Percentiles rank a stretch among this genome's conserved stretches.
Conservation (phyloP, 2,113 vertebrate species). For the Danionella cerebrum region DNA sequence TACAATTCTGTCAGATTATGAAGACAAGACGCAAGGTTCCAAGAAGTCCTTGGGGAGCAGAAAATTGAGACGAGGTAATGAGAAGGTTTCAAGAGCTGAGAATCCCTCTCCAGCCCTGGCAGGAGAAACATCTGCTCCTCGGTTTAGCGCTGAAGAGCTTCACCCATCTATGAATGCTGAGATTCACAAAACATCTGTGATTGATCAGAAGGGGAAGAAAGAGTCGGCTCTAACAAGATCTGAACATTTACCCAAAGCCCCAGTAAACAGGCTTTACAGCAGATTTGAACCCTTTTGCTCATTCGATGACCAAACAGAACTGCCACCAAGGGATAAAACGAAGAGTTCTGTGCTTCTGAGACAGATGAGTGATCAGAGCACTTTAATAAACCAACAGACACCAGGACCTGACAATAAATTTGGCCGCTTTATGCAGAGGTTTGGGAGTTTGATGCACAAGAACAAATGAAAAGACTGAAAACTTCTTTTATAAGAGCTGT, state of each 20-base stretch:
- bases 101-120: conserved; percentile 48
- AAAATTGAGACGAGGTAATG: conserved; percentile 9
- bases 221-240: conserved; percentile 32
- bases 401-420: conserved; percentile 33
- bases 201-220: conserved; percentile 25
- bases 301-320: conserved; percentile 52
- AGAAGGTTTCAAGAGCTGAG: background rate
- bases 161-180: conserved; percentile 36
- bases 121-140: conserved; percentile 71
- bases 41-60: conserved; percentile 33
- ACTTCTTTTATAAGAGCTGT: too few species aligned
- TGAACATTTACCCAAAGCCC: conserved; percentile 49
- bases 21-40: conserved; percentile 59
- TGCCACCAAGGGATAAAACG: conserved; percentile 58
- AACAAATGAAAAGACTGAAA: conserved; percentile 35
- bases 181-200: background rate
- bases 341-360: conserved; percentile 41
- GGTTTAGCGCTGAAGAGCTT: conserved; percentile 76
- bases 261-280: conserved; percentile 71
- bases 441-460: conserved; percentile 38
- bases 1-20: conserved; percentile 73
- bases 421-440: conserved; percentile 35
- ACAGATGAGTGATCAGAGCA: background rate
- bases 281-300: conserved; percentile 79
- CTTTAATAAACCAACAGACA: background rate